Percentiles rank a stretch among this genome's conserved stretches.
Evolutionary conservation across 2,797 vertebrate species (phyloP).

Genomic region (Acipenser oxyrinchus): DNA sequence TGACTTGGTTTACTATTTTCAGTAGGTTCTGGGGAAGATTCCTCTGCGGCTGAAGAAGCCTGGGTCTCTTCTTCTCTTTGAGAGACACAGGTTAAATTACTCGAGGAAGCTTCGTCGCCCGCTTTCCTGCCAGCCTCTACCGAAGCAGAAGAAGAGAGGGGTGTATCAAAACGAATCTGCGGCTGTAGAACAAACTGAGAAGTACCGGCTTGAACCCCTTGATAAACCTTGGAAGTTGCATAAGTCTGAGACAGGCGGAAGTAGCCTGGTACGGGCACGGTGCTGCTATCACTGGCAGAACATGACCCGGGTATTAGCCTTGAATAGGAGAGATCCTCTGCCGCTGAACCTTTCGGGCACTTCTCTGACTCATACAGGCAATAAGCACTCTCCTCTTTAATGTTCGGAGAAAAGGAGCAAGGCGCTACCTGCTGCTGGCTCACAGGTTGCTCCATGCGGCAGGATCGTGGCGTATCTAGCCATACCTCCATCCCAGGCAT

Average conservation of each 20-base stretch:
- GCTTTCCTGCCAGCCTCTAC: conserved; percentile 66
- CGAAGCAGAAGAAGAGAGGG: conserved; percentile 57
- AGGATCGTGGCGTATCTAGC: conserved; percentile 84
- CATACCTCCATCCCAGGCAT: conserved; percentile 87
- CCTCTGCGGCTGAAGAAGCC: conserved; percentile 76
- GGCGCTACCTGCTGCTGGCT: conserved; percentile 68
- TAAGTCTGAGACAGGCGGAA: conserved; percentile 94
- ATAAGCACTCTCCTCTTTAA: conserved; percentile 93
- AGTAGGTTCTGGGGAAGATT: conserved; percentile 80
- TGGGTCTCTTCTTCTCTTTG: conserved; percentile 71
- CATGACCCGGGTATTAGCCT: conserved; percentile 68
- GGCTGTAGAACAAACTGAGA: conserved; percentile 70
- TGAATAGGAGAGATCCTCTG: conserved; percentile 75
- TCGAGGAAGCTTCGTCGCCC: conserved; percentile 67
- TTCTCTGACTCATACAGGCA: conserved; percentile 93
- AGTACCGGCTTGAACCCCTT: conserved; percentile 62
- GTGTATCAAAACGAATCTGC: conserved; percentile 68
- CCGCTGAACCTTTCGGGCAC: conserved; percentile 76
- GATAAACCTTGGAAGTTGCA: conserved; percentile 77
- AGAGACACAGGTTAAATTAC: conserved; percentile 56
- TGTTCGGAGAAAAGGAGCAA: conserved; percentile 85
- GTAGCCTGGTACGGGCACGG: conserved; percentile 89
- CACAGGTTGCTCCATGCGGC: conserved; percentile 77
- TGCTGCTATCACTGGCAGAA: conserved; percentile 56
- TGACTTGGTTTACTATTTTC: conserved; percentile 75